Base-by-base conservation (phyloP, 2,797 vertebrate species). In the Characodon lateralis region DNA sequence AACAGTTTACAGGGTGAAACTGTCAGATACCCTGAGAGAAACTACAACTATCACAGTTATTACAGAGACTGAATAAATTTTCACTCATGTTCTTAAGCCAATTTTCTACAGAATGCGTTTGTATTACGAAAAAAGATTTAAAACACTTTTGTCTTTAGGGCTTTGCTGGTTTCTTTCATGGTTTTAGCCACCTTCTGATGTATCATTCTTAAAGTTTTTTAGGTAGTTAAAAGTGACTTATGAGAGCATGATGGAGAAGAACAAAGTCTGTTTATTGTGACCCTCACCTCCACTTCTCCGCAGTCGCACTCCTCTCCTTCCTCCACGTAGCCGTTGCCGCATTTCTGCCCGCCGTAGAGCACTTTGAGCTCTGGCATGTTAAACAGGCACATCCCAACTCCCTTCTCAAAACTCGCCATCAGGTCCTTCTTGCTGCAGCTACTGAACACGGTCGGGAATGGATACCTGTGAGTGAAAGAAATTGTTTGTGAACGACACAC, bases 271-370 rank as follows among this genome's bases (percentile, higher is more conserved):
- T 86, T 79, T 51, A 69, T 28, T 0, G 12, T 35, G 76, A 76
- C 61, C 0, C 83, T 88, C 92, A 99, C 98, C 93, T 99, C 98
- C 0, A 93, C 95, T 80, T 99, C 98, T 26, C 98, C 98, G 0
- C 98, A 99, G 96, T 99, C 98, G 2, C 98, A 99, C 89, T 98
- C 96, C 89, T 99, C 98, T 59, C 97, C 97, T 50, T 98, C 97
- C 88, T 99, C 98, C 81, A 99, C 97, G 0, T 97, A 99, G 84
- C 98, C 97, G 24, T 99, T 99, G 73, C 98, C 98, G 77, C 98
- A 99, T 89, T 98, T 98, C 87, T 96, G 97, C n/a, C 97, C 98
- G 6, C 98, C 97, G 2, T 98, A 97, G 63, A 98, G 96, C 89
- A 97, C 97, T 87, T 96, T 97, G 80, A 96, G 94, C 87, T 99